Evolutionary conservation across 2,888 invertebrate genomes (phyloP).

Genomic region (Phasia obesa): DNA sequence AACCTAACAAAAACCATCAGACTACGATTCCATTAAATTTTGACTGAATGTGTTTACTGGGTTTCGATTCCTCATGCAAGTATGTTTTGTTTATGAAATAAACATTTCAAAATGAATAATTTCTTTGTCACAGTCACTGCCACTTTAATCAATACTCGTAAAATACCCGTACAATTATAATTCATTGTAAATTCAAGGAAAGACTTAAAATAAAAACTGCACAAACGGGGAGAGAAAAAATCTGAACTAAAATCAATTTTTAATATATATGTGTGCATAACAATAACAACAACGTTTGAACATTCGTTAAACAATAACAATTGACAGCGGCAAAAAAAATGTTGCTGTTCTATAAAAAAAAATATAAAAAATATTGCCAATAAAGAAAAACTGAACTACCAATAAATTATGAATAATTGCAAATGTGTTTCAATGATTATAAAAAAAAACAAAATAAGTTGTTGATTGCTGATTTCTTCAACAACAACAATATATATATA

Average conservation of each 20-base stretch:
- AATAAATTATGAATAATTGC: conserved; percentile 66
- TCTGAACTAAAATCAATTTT: conserved; percentile 42
- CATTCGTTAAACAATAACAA: conserved; percentile 32
- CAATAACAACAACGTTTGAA: conserved; percentile 32
- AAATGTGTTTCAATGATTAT: conserved; percentile 21
- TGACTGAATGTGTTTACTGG: neutral
- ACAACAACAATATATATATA: conserved; percentile 15
- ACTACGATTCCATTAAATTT: too few relatives aligned
- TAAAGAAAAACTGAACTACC: conserved; percentile 57
- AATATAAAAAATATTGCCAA: conserved; percentile 58
- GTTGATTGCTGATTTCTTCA: conserved; percentile 53
- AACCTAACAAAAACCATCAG: too few relatives aligned
- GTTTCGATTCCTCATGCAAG: neutral
- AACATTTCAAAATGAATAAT: conserved; percentile 41
- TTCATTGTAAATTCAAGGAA: conserved; percentile 55
- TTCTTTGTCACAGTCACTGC: conserved; percentile 64
- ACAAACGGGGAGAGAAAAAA: conserved; percentile 26
- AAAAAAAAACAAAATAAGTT: conserved; percentile 24
- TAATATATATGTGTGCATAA: conserved; percentile 32
- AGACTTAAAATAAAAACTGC: conserved; percentile 52
- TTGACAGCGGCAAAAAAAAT: conserved; percentile 10
- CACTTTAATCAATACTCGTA: conserved; percentile 53
- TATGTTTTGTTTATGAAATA: neutral
- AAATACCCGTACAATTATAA: conserved; percentile 44
- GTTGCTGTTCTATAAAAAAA: conserved; percentile 35